Conservation (phyloP, 2,888 invertebrate genomes). For the Carcina quercana region DNA sequence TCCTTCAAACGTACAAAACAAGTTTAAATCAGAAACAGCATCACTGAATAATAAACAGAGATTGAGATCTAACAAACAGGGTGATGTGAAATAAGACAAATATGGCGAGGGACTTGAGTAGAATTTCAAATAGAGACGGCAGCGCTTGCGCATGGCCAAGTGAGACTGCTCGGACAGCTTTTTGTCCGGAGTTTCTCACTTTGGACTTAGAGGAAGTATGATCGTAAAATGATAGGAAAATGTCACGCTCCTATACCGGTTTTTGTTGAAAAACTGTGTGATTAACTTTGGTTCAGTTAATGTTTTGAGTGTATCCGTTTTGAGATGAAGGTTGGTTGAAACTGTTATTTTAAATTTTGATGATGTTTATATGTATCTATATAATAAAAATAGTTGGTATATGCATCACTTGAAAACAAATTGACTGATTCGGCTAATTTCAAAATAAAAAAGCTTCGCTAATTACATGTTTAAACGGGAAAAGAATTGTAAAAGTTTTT, state of each 20-base stretch:
- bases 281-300: no score
- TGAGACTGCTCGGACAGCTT: constrained; percentile 37
- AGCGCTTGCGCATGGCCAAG: constrained; percentile 32
- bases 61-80: constrained; percentile 60
- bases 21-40: constrained; percentile 37
- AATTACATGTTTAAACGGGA: no score
- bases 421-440: no score
- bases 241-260: constrained; percentile 1
- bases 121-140: constrained; percentile 53
- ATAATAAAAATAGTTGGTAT: no score
- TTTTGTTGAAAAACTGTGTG: constrained; percentile 1
- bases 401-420: no score
- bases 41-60: constrained; percentile 57
- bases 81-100: constrained; percentile 67
- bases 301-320: no score
- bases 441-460: no score
- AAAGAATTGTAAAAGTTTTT: no score
- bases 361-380: no score
- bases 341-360: no score
- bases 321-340: no score
- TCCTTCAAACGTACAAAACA: constrained; percentile 13
- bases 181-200: constrained; percentile 22
- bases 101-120: constrained; percentile 52
- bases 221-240: constrained; percentile 18
- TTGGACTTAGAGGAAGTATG: constrained; percentile 25